Base-by-base conservation (phyloP, 2,888 invertebrate genomes). In the Andrena bicolor region DNA sequence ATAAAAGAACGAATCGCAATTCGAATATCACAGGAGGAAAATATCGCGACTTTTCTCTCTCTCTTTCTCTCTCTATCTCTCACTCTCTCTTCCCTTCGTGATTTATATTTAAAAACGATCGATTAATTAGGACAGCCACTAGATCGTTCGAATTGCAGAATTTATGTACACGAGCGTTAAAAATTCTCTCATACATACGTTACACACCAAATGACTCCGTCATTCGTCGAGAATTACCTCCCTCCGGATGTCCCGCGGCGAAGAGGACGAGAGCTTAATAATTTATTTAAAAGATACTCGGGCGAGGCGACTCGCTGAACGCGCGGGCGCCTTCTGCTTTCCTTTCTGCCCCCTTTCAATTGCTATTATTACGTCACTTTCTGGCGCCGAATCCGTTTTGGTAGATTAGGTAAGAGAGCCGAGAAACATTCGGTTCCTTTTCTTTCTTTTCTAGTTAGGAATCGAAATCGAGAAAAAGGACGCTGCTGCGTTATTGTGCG, bases 21-120 rank as follows among this genome's bases (percentile, higher is more conserved):
- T 71, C 51, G 68, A 78, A 77, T 83, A 83, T 83, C 83, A 84
- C 84, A 78, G 82, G 80, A 84, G 84, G 81, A 84, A 86, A 86
- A 66, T 86, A 63, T 82, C 86, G 81, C 77, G 69, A 72, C 60
- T 41, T 53, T 41, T 60, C 23, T 23, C 56, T 56, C 56, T 56
- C 56, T 20, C 48, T 76, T 64, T 64, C 16, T 32, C n/a, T 48
- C 32, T 69, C 56, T 68, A 20, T 60, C 56, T 64, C 51, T 58
- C 8, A 71, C 30, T 65, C 32, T 30, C 16, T 75, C 32, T n/a
- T 8, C 10, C 28, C 70, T 72, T 49, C 23, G 23, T 70, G 30
- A 48, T 72, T 66, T 74, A 56, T 79, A 80, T 61, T 73, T 80
- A 35, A 49, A 41, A 49, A 56, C 75, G 66, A 80, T 23, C 56